Evolutionary conservation across 2,888 invertebrate genomes (phyloP), one percentile per base, ranked within the genome.

Genomic region (Corbicula japonica): DNA sequence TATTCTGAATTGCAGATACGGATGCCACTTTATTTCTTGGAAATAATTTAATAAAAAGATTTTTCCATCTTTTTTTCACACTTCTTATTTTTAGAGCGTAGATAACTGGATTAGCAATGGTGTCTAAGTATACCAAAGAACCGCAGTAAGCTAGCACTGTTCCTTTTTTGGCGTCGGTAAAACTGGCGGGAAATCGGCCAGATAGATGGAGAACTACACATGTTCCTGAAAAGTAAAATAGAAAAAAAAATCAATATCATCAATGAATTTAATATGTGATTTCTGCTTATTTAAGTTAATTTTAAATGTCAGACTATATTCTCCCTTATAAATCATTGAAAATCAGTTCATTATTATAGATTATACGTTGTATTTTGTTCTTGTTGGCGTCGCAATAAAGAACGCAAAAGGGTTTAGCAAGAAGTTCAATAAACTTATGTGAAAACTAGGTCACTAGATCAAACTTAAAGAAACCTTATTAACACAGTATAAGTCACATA

Each of bases 31-130:
- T n/a, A n/a, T n/a, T n/a, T n/a, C n/a, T n/a, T n/a, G n/a, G n/a
- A n/a, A n/a, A n/a, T n/a, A n/a, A n/a, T n/a, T n/a, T n/a, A n/a
- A n/a, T 10, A 18, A 12, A 46, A 10, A 46, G 5, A 21, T 18
- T 23, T 4, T 12, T 5, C 4, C 61, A 21, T 21, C 46, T 69
- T n/a, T 3, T 23, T 58, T 50, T 58, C 5, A 74, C 61, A 1
- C 52, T 46, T 10, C 28, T 48, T 26, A 74, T 74, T 23, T 61
- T 66, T 23, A 66, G 23, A 30, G 66, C 74, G 30, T 74, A 74
- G 2, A 74, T 74, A n/a, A 74, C 34, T 18, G 74, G 74, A 34
- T 74, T 74, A 10, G 32, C 74, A 1, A 74, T 38, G 5, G 54
- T 68, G 34, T 74, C 46, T 21, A 74, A 28, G 35, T 52, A 74